phyloP scores from a whole-genome alignment of 2,797 vertebrate genomes.

The Darevskia mixta region DNA sequence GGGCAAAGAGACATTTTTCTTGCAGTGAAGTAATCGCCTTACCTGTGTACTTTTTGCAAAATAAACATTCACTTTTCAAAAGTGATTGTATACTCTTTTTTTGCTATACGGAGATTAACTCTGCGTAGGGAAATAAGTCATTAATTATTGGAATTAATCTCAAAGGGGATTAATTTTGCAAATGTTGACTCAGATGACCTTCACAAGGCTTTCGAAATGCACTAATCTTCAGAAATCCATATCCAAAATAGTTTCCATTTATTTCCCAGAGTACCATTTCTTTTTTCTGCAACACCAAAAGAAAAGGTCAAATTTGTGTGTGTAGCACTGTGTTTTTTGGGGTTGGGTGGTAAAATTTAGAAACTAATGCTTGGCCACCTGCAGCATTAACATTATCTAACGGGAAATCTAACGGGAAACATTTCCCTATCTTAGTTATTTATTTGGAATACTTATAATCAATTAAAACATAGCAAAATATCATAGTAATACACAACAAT shows the following conservation, averaged over 20 bases:
- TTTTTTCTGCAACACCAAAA: neutral
- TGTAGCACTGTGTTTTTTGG: neutral
- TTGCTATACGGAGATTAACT: neutral
- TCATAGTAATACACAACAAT: too few relatives aligned
- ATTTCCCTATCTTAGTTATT: conserved; percentile 55
- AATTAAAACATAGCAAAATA: too few relatives aligned
- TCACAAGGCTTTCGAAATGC: neutral
- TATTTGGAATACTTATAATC: too few relatives aligned
- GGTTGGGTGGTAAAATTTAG: neutral
- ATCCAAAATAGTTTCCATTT: neutral
- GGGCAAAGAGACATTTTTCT: too few relatives aligned
- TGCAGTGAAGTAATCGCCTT: neutral
- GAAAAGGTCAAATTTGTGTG: neutral
- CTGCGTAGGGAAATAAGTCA: neutral
- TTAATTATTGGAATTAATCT: conserved; percentile 8
- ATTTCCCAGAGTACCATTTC: neutral
- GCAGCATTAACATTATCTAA: conserved; percentile 47
- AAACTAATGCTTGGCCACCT: conserved; percentile 33
- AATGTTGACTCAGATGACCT: neutral
- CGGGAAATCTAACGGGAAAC: conserved; percentile 65
- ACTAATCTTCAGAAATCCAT: neutral
- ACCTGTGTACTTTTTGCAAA: neutral
- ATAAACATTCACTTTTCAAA: neutral
- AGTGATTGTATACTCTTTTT: neutral
- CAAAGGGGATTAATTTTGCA: conserved; percentile 1